These are phyloP conservation scores for Megaceryle maxima DNA, from an alignment of 2,113 vertebrate genomes.

Conservation along the genomic window DNA sequence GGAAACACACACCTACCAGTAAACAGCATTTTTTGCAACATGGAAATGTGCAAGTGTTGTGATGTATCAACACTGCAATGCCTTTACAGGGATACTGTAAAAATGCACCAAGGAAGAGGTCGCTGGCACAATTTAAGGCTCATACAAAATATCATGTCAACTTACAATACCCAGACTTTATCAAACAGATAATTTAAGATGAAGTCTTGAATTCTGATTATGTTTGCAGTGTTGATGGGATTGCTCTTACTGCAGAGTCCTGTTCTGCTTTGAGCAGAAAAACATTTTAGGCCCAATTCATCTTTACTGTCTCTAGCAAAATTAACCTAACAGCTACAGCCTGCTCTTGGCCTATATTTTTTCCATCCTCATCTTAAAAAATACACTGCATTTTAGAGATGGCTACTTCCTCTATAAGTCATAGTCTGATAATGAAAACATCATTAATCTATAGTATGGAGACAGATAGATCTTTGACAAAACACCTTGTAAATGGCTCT, in stretches of 20 bases:
- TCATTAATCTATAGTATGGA: constrained; percentile 69
- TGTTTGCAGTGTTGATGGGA: neutral
- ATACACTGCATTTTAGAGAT: constrained; percentile 28
- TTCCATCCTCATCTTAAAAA: neutral
- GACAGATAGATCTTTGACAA: constrained; percentile 75
- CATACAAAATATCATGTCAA: neutral
- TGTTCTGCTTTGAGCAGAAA: neutral
- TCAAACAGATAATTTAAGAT: constrained; percentile 14
- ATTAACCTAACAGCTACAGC: neutral
- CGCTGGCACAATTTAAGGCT: constrained; percentile 19
- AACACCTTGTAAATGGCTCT: constrained; percentile 71
- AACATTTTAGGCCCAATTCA: neutral
- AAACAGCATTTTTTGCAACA: neutral
- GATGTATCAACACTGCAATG: neutral
- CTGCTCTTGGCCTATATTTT: neutral
- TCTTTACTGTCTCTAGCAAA: neutral
- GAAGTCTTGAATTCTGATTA: neutral
- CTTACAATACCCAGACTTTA: neutral
- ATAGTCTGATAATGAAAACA: constrained; percentile 68
- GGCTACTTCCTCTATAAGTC: constrained; percentile 7
- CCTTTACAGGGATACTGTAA: neutral
- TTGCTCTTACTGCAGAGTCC: neutral
- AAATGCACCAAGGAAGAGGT: neutral
- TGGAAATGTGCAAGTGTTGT: neutral
- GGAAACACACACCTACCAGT: neutral